phyloP scores from a whole-genome alignment of 1,140 invertebrate genomes.

The Popillia japonica region DNA sequence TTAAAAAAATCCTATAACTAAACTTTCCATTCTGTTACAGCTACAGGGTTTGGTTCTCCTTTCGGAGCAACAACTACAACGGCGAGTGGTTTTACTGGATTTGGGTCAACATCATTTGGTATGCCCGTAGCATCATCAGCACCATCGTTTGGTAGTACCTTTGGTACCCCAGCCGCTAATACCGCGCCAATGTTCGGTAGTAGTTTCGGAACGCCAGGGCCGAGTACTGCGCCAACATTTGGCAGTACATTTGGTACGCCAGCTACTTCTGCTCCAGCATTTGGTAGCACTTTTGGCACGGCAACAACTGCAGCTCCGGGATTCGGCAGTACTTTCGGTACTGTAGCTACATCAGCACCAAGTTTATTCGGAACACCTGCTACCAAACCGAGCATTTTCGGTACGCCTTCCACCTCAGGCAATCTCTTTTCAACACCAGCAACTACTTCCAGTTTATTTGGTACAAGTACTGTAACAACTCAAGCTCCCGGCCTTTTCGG shows the following conservation, averaged over 20 bases:
- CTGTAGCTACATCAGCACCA: conserved; percentile 57
- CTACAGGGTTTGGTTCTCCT: too few relatives aligned
- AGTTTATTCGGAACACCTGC: conserved; percentile 59
- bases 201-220: conserved; percentile 59
- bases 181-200: conserved; percentile 53
- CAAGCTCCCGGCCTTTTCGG: too few relatives aligned
- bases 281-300: conserved; percentile 57
- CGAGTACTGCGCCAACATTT: conserved; percentile 50
- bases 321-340: conserved; percentile 59
- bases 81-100: conserved; percentile 45
- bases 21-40: too few relatives aligned
- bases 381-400: conserved; percentile 57
- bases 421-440: conserved; percentile 58
- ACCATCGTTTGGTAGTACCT: conserved; percentile 58
- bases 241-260: conserved; percentile 59
- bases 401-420: conserved; percentile 57
- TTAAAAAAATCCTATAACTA: too few relatives aligned
- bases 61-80: conserved; percentile 49
- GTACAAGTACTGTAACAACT: conserved; percentile 37
- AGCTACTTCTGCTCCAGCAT: conserved; percentile 56
- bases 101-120: conserved; percentile 57
- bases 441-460: conserved; percentile 46
- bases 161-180: conserved; percentile 53
- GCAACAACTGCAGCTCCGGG: conserved; percentile 50
- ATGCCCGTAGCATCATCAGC: conserved; percentile 57